Evolutionary conservation across 2,113 vertebrate species (phyloP), one percentile per base, ranked within the genome.

Genomic region (Trinectes maculatus): DNA sequence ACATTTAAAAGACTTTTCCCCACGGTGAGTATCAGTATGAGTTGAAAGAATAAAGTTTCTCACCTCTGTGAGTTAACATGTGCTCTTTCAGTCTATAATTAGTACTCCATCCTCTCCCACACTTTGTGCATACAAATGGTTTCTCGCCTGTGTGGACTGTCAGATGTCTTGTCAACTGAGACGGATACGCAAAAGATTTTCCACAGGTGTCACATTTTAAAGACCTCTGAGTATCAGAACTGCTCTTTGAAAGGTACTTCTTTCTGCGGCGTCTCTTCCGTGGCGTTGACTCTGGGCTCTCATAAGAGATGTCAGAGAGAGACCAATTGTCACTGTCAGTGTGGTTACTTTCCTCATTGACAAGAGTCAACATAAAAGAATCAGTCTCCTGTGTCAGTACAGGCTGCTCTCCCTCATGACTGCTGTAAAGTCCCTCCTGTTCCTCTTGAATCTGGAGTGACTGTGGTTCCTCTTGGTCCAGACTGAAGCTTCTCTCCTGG

Each of bases 201-300:
- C 25, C 47, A 28, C 52, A 37, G 5, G 52, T 37, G 33, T 55
- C 51, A 24, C 51, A 36, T 54, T 13, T 54, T 12, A 54, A 36
- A 22, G 49, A 6, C 28, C 19, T 33, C 8, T 19, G n/a, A 21
- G 51, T 21, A 3, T 34, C 3, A 19, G n/a, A 21, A 15, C n/a
- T n/a, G n/a, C n/a, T n/a, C n/a, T n/a, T n/a, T n/a, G n/a, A n/a
- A n/a, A n/a, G n/a, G n/a, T n/a, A n/a, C 5, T 13, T 16, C 19
- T 55, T 37, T 11, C 10, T 13, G 24, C 6, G 1, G 5, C 5
- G 4, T 10, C 26, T 18, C 11, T 3, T 18, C 49, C 5, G 8
- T 2, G 16, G 1, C 3, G 10, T 11, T 25, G 22, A 8, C 1
- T 31, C 26, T 31, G 8, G 54, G 16, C 36, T 26, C 24, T 42